These are phyloP conservation scores for Ditula angustiorana DNA, from an alignment of 2,888 invertebrate species.

Conservation along the genomic window DNA sequence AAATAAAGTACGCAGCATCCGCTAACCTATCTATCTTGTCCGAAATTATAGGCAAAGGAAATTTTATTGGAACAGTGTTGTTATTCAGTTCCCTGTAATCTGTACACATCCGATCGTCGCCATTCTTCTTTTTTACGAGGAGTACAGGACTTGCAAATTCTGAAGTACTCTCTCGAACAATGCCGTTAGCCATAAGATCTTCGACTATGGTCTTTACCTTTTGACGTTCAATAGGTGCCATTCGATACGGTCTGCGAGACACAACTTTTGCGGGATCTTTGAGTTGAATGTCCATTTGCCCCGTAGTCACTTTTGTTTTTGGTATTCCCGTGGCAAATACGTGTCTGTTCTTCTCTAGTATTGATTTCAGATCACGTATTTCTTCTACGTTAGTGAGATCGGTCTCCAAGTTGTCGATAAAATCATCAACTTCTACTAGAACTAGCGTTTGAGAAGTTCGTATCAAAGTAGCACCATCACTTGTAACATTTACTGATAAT, in stretches of 20 bases:
- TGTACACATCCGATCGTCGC: constrained; percentile 3
- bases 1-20: neutral
- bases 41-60: neutral
- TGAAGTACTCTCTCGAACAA: neutral
- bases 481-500: constrained; percentile 17
- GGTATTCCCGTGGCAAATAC: constrained; percentile 29
- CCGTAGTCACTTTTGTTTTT: constrained; percentile 30
- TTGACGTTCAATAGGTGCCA: constrained; percentile 18
- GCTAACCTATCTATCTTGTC: neutral
- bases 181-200: neutral
- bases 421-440: no score
- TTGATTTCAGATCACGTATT: neutral
- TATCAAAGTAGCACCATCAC: constrained; percentile 15
- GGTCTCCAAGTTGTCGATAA: no score
- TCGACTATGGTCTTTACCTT: constrained; percentile 8
- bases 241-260: constrained; percentile 33
- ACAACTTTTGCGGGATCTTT: constrained; percentile 33
- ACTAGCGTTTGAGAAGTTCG: neutral
- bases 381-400: neutral
- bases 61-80: constrained; percentile 2
- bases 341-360: neutral
- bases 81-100: constrained; percentile 4
- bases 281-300: constrained; percentile 20
- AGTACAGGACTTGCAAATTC: neutral
- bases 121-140: neutral